A percentile compares a stretch with the other conserved stretches of the same genome.
phyloP scores from a whole-genome alignment of 2,888 invertebrate genomes.

The Adelphocoris suturalis region DNA sequence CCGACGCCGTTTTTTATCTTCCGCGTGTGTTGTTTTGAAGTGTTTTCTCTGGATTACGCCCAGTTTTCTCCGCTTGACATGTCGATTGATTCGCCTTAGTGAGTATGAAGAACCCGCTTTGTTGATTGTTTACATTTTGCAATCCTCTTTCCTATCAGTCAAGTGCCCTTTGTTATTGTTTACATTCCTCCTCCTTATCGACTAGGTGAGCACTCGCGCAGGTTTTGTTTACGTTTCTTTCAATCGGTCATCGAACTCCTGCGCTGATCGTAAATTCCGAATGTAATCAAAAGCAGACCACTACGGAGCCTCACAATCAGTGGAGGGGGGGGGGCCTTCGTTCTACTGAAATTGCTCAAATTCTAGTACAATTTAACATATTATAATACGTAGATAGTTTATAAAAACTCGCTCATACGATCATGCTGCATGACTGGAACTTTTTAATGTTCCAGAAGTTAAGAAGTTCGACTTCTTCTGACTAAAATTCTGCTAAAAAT shows the following conservation, averaged over 20 bases:
- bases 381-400: too few species aligned
- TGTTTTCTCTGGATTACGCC: neutral
- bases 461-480: too few species aligned
- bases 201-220: neutral
- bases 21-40: neutral
- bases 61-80: neutral
- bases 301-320: too few species aligned
- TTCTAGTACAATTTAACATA: too few species aligned
- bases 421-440: too few species aligned
- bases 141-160: neutral
- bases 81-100: slow-evolving; percentile 35
- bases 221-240: neutral
- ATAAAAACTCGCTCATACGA: too few species aligned
- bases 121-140: neutral
- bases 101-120: neutral
- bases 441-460: too few species aligned
- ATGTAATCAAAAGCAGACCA: neutral
- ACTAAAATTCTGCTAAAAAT: too few species aligned
- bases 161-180: neutral
- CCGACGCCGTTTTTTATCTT: neutral
- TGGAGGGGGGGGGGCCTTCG: too few species aligned
- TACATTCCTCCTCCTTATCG: neutral
- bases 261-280: neutral
- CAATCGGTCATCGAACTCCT: neutral
- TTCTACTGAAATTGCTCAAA: too few species aligned